Percentiles rank a stretch among this genome's conserved stretches.
phyloP scores from a whole-genome alignment of 2,113 vertebrate genomes.

The Cyanoliseus patagonus region DNA sequence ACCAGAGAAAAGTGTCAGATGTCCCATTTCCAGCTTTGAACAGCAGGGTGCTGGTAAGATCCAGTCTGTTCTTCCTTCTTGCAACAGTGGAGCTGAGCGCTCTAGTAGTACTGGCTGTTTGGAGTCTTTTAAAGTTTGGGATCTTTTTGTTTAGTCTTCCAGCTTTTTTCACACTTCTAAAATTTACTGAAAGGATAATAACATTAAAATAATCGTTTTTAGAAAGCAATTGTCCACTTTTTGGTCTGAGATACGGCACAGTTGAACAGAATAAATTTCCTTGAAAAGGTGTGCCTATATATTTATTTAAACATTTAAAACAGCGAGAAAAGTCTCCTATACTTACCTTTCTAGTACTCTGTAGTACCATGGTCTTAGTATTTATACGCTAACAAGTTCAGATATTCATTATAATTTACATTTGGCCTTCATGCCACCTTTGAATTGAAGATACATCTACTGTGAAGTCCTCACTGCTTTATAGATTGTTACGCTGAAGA shows the following conservation, averaged over 20 bases:
- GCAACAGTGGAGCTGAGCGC: background rate
- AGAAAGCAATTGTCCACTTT: background rate
- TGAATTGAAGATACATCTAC: background rate
- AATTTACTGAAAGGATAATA: background rate
- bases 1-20: background rate
- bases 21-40: background rate
- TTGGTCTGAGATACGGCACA: background rate
- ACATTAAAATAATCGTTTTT: background rate
- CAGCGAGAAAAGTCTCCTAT: background rate
- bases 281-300: background rate
- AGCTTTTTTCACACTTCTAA: background rate
- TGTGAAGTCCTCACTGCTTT: background rate
- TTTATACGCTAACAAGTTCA: background rate
- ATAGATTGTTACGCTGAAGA: background rate
- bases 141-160: background rate
- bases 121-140: background rate
- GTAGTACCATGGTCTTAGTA: background rate
- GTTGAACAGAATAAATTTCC: background rate
- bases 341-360: background rate
- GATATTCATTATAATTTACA: background rate
- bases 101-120: background rate
- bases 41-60: background rate
- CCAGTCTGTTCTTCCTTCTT: background rate
- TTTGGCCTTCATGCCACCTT: background rate
- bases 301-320: background rate